Evolutionary conservation across 2,888 invertebrate species (phyloP), one percentile per base, ranked within the genome.

Genomic region (Odontomyia ornata): DNA sequence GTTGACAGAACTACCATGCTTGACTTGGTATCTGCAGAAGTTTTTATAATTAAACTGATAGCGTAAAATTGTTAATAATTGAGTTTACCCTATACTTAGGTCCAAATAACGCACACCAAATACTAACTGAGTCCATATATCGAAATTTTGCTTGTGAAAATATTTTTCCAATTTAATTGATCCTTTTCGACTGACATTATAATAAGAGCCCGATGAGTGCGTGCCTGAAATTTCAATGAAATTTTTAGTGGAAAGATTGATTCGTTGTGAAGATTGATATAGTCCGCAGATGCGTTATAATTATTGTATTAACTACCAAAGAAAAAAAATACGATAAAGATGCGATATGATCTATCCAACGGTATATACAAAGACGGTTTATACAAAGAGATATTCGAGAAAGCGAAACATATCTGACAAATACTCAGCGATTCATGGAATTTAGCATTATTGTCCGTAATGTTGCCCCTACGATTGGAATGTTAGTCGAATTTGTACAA

Each of bases 101-200:
- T 95, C 95, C 71, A 95, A 88, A 86, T 94, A 95, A 83, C 95
- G 89, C 82, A 95, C 92, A 75, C 95, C 95, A 83, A 93, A 92
- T 0, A 94, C 92, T n/a, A 96, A 88, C 83, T 96, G 95, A 0
- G 91, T 91, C 93, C 94, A 95, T 71, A 95, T 89, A 82, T 91
- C 91, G 78, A 93, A 90, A 84, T 95, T 94, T 85, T 95, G 95
- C 0, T 84, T 82, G 25, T 84, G 83, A 57, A 91, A 91, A 73
- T 84, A 86, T 46, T 85, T 84, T 78, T 83, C 83, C 11, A 86
- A 81, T 9, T 85, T 80, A 75, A 81, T 69, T 1, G 84, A 84
- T 72, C 83, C 82, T 30, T 81, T 81, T 69, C 82, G 82, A 64
- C 82, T 81, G 71, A 82, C 82, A 11, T 81, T 80, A 0, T 87